Conservation (phyloP, 2,113 vertebrate genomes). For the Rhinolophus ferrumequinum region DNA sequence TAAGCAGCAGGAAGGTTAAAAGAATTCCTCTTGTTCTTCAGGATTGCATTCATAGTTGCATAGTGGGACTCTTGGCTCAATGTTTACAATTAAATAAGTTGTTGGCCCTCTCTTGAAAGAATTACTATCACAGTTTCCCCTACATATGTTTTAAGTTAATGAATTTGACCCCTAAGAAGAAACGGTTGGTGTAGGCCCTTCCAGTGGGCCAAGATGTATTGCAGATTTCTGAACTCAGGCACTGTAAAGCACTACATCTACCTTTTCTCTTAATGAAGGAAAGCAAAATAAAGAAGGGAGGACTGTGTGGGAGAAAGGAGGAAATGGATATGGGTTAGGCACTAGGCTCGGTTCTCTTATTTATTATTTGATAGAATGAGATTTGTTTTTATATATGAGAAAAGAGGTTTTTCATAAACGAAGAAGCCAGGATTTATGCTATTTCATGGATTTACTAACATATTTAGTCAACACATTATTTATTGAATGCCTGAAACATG, state of each 20-base stretch:
- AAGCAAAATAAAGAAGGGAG: constrained; percentile 45
- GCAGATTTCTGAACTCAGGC: constrained; percentile 65
- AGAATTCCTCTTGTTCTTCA: constrained; percentile 84
- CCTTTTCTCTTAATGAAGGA: constrained; percentile 58
- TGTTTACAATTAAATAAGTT: constrained; percentile 83
- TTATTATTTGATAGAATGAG: background rate
- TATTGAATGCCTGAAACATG: background rate
- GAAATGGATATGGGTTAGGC: background rate
- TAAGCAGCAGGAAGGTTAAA: constrained; percentile 84
- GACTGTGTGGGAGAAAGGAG: background rate
- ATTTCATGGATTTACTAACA: background rate
- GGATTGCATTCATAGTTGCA: constrained; percentile 84
- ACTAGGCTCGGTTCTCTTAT: background rate
- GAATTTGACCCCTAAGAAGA: constrained; percentile 73
- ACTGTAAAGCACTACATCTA: background rate
- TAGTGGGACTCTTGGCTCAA: constrained; percentile 83
- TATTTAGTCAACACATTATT: background rate
- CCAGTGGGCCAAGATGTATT: background rate
- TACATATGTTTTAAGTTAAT: constrained; percentile 70
- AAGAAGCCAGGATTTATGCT: background rate
- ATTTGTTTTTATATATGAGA: background rate
- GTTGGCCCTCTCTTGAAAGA: constrained; percentile 83
- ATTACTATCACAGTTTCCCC: constrained; percentile 63
- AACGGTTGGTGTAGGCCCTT: constrained; percentile 39
- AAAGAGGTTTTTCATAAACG: background rate